These are phyloP conservation scores for Maconellicoccus hirsutus DNA, from an alignment of 1,140 invertebrate genomes.

Conservation along the genomic window DNA sequence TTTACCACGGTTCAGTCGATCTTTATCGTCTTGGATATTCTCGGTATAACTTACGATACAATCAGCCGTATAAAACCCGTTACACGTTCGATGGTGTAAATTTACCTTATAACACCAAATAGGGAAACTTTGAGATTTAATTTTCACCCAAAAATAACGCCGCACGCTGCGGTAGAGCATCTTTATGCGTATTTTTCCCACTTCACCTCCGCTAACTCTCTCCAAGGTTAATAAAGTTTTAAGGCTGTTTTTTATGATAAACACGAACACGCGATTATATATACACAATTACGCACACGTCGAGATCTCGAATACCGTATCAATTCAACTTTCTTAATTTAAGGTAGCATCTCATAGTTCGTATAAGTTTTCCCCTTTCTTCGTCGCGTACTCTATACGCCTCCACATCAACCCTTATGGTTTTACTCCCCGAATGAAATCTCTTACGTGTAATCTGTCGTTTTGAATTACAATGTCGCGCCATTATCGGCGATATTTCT, in stretches of 20 bases:
- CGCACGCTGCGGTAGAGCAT: constrained; percentile 6
- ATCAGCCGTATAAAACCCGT: neutral
- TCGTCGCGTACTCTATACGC: neutral
- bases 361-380: neutral
- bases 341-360: neutral
- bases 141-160: neutral
- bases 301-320: neutral
- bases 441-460: no score
- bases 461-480: no score
- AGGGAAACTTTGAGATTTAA: neutral
- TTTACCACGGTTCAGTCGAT: neutral
- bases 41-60: no score
- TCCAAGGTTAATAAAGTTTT: neutral
- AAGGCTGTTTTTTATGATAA: neutral
- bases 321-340: neutral
- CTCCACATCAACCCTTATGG: no score
- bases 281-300: neutral
- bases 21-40: neutral
- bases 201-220: neutral
- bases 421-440: no score
- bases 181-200: neutral
- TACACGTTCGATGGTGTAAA: neutral
- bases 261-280: neutral
- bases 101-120: neutral
- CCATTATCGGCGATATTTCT: no score